Base-by-base conservation (phyloP, 2,113 vertebrate genomes). In the Cathartes aura region DNA sequence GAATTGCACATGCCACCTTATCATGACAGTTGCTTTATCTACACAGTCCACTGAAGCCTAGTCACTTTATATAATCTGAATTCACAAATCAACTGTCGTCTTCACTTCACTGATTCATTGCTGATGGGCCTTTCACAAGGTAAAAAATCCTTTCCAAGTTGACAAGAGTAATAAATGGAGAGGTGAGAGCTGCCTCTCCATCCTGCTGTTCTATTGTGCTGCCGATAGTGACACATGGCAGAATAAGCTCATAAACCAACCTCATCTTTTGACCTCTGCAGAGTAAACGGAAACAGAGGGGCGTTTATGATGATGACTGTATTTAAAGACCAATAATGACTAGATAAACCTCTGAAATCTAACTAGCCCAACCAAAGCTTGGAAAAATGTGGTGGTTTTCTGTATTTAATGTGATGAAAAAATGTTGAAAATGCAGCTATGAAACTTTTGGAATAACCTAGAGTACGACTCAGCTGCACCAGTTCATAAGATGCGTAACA, bases 31-130 rank as follows among this genome's bases (percentile, higher is more conserved):
- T 98, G 98, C 98, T 98, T 98, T 99, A 99, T 98, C 98, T 98
- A 97, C 96, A 97, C 97, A 98, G 98, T 95, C 98, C 98, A 97
- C 97, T 98, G 98, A 98, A 98, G 98, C 98, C 85, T 94, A 98
- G 98, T 99, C 99, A 99, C 98, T 99, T 99, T 98, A 98, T 98
- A 99, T 99, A 98, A 99, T 99, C 98, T 98, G 98, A 98, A 99
- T 99, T 98, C 99, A 99, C 99, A 99, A 99, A 99, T 99, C 99
- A 99, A 98, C 98, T 98, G 97, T 98, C 97, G 97, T 98, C 98
- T 98, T 98, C 95, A 97, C 98, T 98, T 98, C 98, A 98, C 98
- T 98, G 98, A 99, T 98, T 98, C 98, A 98, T 98, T 98, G 98
- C 98, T 99, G 98, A 98, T 98, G 98, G 98, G 98, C 98, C 97